Evolutionary conservation across 2,888 invertebrate genomes (phyloP).

Genomic region (Spodoptera picta): DNA sequence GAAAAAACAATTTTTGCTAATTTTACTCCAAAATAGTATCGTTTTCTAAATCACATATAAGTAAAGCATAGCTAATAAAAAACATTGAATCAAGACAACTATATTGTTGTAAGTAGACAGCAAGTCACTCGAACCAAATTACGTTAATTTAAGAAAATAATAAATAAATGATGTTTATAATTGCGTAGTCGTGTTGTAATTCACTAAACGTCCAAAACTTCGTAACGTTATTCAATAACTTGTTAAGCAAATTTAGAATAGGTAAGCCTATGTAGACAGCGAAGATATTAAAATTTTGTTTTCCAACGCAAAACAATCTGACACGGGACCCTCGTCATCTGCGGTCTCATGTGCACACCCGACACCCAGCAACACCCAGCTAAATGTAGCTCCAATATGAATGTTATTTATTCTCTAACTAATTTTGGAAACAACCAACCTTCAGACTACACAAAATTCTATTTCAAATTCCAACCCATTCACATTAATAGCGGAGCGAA

Average conservation of each 20-base stretch:
- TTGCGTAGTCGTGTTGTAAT: slow-evolving; percentile 28
- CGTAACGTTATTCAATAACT: slow-evolving; percentile 53
- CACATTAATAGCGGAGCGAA: slow-evolving; percentile 13
- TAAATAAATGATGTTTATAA: slow-evolving; percentile 19
- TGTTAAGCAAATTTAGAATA: slow-evolving; percentile 63
- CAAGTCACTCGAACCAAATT: neutral
- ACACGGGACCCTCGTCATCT: slow-evolving; percentile 74
- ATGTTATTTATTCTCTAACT: slow-evolving; percentile 53
- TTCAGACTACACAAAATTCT: slow-evolving; percentile 14
- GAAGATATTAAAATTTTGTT: slow-evolving; percentile 78
- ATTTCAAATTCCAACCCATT: slow-evolving; percentile 9
- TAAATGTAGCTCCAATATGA: slow-evolving; percentile 68
- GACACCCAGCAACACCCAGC: slow-evolving; percentile 57
- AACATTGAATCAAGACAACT: slow-evolving; percentile 2
- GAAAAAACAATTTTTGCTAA: too few relatives aligned
- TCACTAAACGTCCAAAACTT: slow-evolving; percentile 50
- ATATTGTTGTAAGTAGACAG: neutral
- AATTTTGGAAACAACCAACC: slow-evolving; percentile 33
- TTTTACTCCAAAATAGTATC: too few relatives aligned
- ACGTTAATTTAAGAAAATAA: neutral
- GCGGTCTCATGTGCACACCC: slow-evolving; percentile 73
- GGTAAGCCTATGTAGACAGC: slow-evolving; percentile 65
- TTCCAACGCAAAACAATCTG: slow-evolving; percentile 69
- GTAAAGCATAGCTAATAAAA: neutral
- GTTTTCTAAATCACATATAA: too few relatives aligned